phyloP scores from a whole-genome alignment of 1,140 invertebrate genomes.

The Pararge aegeria region DNA sequence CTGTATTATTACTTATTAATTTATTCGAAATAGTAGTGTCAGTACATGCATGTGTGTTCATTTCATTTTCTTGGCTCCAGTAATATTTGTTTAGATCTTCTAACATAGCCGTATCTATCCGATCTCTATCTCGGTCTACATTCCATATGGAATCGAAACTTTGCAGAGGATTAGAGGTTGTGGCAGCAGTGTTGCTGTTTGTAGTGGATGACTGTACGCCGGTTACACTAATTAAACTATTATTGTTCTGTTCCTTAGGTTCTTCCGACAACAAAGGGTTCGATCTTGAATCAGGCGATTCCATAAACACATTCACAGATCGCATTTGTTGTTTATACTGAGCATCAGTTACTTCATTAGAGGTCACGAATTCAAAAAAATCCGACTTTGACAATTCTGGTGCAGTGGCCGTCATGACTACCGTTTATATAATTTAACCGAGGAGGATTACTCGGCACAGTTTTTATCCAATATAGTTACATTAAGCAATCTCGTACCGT shows the following conservation, averaged over 20 bases:
- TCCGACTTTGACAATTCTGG: conserved; percentile 87
- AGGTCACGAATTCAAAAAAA: conserved; percentile 93
- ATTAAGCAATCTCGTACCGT: conserved; percentile 44
- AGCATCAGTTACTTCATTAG: conserved; percentile 83
- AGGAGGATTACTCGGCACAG: conserved; percentile 48
- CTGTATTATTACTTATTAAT: conserved; percentile 75
- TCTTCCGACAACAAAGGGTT: conserved; percentile 79
- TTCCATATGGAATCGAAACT: conserved; percentile 86
- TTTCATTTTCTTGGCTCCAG: conserved; percentile 84
- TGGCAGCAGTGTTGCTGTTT: conserved; percentile 62
- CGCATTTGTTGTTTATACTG: conserved; percentile 83
- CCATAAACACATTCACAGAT: conserved; percentile 82
- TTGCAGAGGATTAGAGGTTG: conserved; percentile 70
- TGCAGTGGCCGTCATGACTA: conserved; percentile 91
- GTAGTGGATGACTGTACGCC: conserved; percentile 60
- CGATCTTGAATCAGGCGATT: conserved; percentile 74
- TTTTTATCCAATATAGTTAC: conserved; percentile 38
- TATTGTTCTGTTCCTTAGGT: conserved; percentile 85
- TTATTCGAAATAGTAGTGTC: conserved; percentile 75
- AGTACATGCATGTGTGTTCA: conserved; percentile 73
- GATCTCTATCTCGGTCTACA: conserved; percentile 84
- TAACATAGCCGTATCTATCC: conserved; percentile 86
- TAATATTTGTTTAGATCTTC: conserved; percentile 91
- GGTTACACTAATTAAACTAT: conserved; percentile 80
- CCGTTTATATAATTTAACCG: conserved; percentile 70